Conservation (phyloP, 2,888 invertebrate genomes). For the Neoscelio sp. region DNA sequence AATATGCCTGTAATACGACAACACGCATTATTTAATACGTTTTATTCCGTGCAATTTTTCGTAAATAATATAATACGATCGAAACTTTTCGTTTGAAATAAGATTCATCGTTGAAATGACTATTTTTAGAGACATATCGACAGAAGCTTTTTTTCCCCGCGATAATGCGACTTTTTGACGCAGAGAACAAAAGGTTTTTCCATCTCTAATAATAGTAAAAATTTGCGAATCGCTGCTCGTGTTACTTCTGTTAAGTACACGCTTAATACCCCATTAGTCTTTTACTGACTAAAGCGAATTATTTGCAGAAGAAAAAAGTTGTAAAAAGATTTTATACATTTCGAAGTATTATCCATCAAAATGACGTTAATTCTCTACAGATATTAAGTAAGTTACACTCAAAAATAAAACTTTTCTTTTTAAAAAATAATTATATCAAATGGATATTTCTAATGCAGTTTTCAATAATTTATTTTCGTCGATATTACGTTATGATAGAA, state of each 20-base stretch:
- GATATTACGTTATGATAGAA: no score
- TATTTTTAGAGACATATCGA: constrained; percentile 24
- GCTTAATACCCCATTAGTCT: constrained; percentile 50
- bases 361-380: constrained; percentile 11
- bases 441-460: no score
- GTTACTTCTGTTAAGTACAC: constrained; percentile 41
- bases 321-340: constrained; percentile 38
- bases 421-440: constrained; percentile 21
- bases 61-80: constrained; percentile 1
- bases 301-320: constrained; percentile 39
- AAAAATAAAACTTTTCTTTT: constrained; percentile 4
- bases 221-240: constrained; percentile 15
- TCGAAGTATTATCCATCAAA: constrained; percentile 26
- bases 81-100: not conserved
- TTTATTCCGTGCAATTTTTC: not conserved
- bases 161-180: constrained; percentile 41
- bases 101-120: constrained; percentile 6
- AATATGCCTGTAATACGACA: not conserved
- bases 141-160: constrained; percentile 22
- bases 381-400: constrained; percentile 13
- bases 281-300: constrained; percentile 43
- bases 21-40: constrained; percentile 31
- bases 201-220: constrained; percentile 16
- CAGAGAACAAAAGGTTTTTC: constrained; percentile 37
- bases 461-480: no score